phyloP scores from a whole-genome alignment of 2,888 invertebrate species.

The Tipula vernalis region DNA sequence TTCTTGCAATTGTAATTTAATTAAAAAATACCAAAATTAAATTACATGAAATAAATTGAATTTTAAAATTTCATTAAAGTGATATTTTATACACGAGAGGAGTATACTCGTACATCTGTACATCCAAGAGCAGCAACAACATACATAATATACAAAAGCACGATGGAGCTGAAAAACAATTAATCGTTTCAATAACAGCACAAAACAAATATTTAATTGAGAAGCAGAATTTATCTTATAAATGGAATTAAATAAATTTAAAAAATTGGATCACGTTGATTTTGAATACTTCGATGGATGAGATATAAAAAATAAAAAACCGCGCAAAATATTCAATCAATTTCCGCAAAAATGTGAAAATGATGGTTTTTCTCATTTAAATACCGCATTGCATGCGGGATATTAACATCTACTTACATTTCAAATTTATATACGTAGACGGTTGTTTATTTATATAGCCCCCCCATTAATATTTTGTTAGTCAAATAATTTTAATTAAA shows the following conservation, averaged over 20 bases:
- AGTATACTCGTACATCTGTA: not conserved
- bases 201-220: not conserved
- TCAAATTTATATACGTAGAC: no score
- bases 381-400: not conserved
- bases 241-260: not conserved
- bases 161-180: not conserved
- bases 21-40: not conserved
- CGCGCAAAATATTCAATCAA: not conserved
- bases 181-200: not conserved
- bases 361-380: not conserved
- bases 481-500: not conserved
- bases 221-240: not conserved
- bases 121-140: not conserved
- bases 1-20: not conserved
- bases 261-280: not conserved
- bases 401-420: not conserved
- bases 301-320: not conserved
- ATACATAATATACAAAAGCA: not conserved
- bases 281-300: not conserved
- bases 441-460: no score
- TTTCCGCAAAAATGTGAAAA: not conserved
- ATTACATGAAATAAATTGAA: not conserved
- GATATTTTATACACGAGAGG: not conserved
- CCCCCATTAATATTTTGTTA: not conserved
- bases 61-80: not conserved